A percentile compares a stretch with the other conserved stretches of the same genome.
These are phyloP conservation scores for Drosophila atripex DNA, from an alignment of 2,888 invertebrate genomes.

Conservation along the genomic window DNA sequence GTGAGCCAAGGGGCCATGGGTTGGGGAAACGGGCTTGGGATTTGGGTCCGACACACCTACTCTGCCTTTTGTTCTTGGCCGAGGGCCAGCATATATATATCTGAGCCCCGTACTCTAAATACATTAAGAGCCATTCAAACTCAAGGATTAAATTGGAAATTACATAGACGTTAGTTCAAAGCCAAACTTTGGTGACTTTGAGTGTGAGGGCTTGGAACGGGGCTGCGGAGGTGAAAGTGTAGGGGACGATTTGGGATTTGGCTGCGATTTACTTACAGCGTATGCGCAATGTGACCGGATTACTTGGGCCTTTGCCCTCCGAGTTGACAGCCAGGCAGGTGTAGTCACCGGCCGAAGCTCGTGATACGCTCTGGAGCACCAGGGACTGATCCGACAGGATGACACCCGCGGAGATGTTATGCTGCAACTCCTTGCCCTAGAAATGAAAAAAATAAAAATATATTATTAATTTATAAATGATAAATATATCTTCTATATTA, in stretches of 20 bases:
- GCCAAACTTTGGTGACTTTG: conserved; percentile 61
- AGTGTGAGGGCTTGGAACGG: not conserved
- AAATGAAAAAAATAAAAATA: not conserved
- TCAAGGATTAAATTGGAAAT: conserved; percentile 79
- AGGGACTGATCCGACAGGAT: conserved; percentile 94
- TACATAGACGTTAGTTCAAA: conserved; percentile 68
- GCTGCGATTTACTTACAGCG: conserved; percentile 87
- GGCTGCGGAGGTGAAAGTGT: not conserved
- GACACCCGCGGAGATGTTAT: conserved; percentile 91
- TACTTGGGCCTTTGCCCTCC: conserved; percentile 91
- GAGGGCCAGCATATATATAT: conserved; percentile 57
- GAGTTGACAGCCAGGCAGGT: conserved; percentile 93
- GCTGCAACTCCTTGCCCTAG: conserved; percentile 92
- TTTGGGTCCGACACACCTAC: conserved; percentile 35
- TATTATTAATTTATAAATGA: not conserved
- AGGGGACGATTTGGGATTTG: conserved; percentile 27
- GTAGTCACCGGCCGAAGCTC: conserved; percentile 93
- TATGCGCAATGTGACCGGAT: conserved; percentile 88
- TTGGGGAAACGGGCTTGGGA: not conserved
- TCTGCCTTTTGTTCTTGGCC: conserved; percentile 58
- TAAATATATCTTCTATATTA: not conserved
- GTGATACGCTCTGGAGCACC: conserved; percentile 92
- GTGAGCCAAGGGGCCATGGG: conserved; percentile 27
- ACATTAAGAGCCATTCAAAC: conserved; percentile 75
- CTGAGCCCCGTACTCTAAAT: conserved; percentile 46